Percentiles rank a stretch among this genome's conserved stretches.
Conservation (phyloP, 2,113 vertebrate genomes). For the Antennarius striatus region DNA sequence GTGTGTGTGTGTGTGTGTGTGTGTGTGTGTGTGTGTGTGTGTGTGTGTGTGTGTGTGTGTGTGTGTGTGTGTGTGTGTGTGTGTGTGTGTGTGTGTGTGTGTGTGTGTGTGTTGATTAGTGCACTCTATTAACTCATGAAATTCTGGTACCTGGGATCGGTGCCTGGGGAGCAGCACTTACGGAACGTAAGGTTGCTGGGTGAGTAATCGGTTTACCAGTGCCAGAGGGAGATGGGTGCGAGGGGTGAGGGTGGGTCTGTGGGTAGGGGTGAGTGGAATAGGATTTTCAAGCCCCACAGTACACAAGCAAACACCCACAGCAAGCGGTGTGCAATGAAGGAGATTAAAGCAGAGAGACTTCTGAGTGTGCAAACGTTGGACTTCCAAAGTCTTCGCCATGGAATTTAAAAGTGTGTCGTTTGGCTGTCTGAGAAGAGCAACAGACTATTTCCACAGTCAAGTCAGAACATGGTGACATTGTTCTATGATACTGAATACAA, state of each 20-base stretch:
- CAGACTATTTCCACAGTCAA: constrained; percentile 14
- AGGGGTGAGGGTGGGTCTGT: background rate
- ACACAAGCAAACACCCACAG: constrained; percentile 39
- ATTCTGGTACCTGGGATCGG: constrained; percentile 36
- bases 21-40: constrained; percentile 10
- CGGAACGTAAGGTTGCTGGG: constrained; percentile 55
- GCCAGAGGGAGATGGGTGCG: constrained; percentile 44
- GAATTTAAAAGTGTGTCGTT: constrained; percentile 15
- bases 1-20: constrained; percentile 20
- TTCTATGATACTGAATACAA: constrained; percentile 26
- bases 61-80: constrained; percentile 23
- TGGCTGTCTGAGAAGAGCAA: background rate
- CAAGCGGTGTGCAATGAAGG: constrained; percentile 29
- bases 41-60: constrained; percentile 17
- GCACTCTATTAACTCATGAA: constrained; percentile 66
- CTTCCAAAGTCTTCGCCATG: constrained; percentile 5
- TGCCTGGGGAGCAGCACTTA: constrained; percentile 53
- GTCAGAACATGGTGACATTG: constrained; percentile 17
- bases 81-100: constrained; percentile 11
- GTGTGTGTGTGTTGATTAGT: constrained; percentile 57
- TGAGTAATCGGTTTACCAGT: constrained; percentile 65
- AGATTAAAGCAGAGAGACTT: constrained; percentile 56
- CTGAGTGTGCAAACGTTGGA: constrained; percentile 41
- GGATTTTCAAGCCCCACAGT: constrained; percentile 54
- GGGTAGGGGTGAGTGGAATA: background rate